Percentiles rank a stretch among this genome's conserved stretches.
Evolutionary conservation across 1,140 invertebrate species (phyloP).

Genomic region (Paracyclopina nana): DNA sequence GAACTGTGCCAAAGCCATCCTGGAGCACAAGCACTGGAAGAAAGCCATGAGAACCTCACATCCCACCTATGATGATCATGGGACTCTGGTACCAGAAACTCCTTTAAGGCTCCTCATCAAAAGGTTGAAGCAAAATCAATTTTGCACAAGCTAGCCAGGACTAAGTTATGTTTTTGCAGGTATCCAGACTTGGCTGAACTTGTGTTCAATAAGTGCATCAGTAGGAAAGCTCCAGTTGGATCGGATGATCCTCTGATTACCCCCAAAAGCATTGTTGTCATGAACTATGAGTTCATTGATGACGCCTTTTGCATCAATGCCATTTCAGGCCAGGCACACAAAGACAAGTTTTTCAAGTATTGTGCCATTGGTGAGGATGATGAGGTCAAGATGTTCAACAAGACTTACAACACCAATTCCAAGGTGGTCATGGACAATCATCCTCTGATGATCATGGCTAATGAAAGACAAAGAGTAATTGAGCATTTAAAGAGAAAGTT

Average conservation of each 20-base stretch:
- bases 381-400: slow-evolving; percentile 3
- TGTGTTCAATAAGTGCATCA: slow-evolving; percentile 26
- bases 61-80: not conserved
- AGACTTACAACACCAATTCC: slow-evolving; percentile 23
- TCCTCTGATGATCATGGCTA: slow-evolving; percentile 33
- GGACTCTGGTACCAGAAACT: slow-evolving; percentile 25
- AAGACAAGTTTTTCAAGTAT: too few relatives aligned
- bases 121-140: too few relatives aligned
- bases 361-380: not conserved
- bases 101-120: slow-evolving; percentile 33
- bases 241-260: slow-evolving; percentile 20
- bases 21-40: slow-evolving; percentile 28
- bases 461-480: slow-evolving; percentile 18
- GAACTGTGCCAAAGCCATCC: slow-evolving; percentile 28
- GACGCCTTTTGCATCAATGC: slow-evolving; percentile 24
- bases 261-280: slow-evolving; percentile 24
- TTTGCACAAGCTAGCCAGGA: too few relatives aligned
- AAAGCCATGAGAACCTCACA: slow-evolving; percentile 22
- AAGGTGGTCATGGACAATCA: slow-evolving; percentile 31
- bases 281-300: slow-evolving; percentile 34
- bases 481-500: not conserved
- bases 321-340: not conserved
- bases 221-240: not conserved
- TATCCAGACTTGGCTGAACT: slow-evolving; percentile 29
- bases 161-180: too few relatives aligned